Evolutionary conservation across 2,888 invertebrate genomes (phyloP).

Genomic region (Apotomis capreana): DNA sequence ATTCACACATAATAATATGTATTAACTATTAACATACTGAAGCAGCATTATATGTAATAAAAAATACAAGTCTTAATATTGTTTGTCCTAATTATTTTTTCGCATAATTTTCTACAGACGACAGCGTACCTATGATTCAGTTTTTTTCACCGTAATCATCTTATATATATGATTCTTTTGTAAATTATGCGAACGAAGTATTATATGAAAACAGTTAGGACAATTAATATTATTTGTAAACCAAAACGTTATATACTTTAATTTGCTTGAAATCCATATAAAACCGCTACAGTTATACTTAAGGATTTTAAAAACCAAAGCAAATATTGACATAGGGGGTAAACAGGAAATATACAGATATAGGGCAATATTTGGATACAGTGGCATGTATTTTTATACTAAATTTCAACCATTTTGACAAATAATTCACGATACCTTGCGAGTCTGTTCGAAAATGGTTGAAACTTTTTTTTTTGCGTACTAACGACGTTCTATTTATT

Average conservation of each 20-base stretch:
- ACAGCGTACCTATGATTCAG: too few species aligned
- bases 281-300: constrained; percentile 13
- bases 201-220: background rate
- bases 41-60: too few species aligned
- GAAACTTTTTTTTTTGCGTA: too few species aligned
- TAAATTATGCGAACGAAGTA: background rate
- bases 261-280: background rate
- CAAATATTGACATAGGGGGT: constrained; percentile 32
- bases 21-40: too few species aligned
- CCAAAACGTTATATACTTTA: background rate
- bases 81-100: background rate
- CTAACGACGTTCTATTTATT: too few species aligned
- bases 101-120: background rate
- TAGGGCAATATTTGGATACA: background rate
- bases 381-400: background rate
- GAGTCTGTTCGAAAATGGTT: too few species aligned
- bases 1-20: background rate
- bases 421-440: too few species aligned
- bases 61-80: background rate
- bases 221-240: background rate
- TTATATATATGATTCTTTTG: too few species aligned
- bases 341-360: constrained; percentile 34
- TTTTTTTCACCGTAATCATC: too few species aligned
- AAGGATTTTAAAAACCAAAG: constrained; percentile 25
- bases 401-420: too few species aligned